Evolutionary conservation across 2,888 invertebrate species (phyloP), one percentile per base, ranked within the genome.

Genomic region (Dynastes tityus): DNA sequence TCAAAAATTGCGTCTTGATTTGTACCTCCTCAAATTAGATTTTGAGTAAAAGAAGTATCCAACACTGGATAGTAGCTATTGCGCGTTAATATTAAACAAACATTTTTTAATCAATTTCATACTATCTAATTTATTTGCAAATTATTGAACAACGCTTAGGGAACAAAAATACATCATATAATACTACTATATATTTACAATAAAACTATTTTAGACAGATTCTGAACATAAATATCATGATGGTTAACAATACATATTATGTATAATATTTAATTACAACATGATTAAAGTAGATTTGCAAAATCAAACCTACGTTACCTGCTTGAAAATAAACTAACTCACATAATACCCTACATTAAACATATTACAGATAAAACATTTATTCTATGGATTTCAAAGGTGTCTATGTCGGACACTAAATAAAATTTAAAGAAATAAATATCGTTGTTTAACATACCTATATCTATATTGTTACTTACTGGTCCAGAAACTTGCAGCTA

Each of bases 161-260:
- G 83, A 85, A 85, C 84, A 85, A 85, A 85, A 85, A 85, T 85
- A 85, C 85, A 85, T 84, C 82, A 83, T 84, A 83, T 83, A 84
- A 84, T 84, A 84, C 84, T 85, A 84, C 84, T 85, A 85, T 84
- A 84, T 85, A 85, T 85, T 84, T 85, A 85, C 85, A 85, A 84
- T 85, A 84, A 83, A 85, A 83, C 85, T 84, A 84, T 83, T 82
- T 84, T 84, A 84, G 84, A 85, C 84, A 84, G 83, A 85, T 85
- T 84, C 82, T 79, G 83, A 85, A 85, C 84, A 83, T 84, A 83
- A 22, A 83, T 83, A 83, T 85, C 83, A 84, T 83, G 81, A 82
- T 82, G 81, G 80, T 70, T 80, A 82, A 83, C 82, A 83, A 81
- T 83, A 82, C 83, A 82, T 82, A 83, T 84, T 82, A 80, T 82